These are phyloP conservation scores for Microcebus murinus DNA, from an alignment of 2,113 vertebrate species.

Conservation along the genomic window DNA sequence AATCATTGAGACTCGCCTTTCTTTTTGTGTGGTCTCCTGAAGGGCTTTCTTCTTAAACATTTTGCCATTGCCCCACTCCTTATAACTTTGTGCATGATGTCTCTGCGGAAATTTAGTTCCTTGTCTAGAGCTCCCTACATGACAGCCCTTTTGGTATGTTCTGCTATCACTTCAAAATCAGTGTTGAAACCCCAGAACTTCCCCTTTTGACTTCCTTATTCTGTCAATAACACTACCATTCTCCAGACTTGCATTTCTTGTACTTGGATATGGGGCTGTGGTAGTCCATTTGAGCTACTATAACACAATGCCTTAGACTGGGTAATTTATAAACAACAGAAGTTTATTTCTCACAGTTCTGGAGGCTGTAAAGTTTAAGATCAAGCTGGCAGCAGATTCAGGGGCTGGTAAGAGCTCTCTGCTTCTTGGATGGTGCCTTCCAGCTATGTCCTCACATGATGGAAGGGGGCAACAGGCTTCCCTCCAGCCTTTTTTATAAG, in stretches of 20 bases:
- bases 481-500: not conserved
- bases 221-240: not conserved
- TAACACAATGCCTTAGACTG: not conserved
- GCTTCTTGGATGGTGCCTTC: not conserved
- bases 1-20: not conserved
- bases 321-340: not conserved
- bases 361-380: not conserved
- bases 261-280: not conserved
- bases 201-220: not conserved
- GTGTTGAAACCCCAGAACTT: slow-evolving; percentile 39
- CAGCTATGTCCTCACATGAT: not conserved
- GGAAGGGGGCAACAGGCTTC: not conserved
- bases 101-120: not conserved
- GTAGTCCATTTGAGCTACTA: not conserved
- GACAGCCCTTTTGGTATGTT: not conserved
- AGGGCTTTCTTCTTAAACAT: not conserved
- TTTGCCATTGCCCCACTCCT: not conserved
- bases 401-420: not conserved
- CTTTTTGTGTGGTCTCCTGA: not conserved
- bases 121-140: not conserved
- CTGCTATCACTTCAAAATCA: not conserved
- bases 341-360: not conserved
- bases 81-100: not conserved
- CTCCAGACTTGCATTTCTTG: not conserved
- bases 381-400: not conserved